These are phyloP conservation scores for Coranthus polyacanthus DNA, from an alignment of 2,797 vertebrate genomes.

Conservation along the genomic window DNA sequence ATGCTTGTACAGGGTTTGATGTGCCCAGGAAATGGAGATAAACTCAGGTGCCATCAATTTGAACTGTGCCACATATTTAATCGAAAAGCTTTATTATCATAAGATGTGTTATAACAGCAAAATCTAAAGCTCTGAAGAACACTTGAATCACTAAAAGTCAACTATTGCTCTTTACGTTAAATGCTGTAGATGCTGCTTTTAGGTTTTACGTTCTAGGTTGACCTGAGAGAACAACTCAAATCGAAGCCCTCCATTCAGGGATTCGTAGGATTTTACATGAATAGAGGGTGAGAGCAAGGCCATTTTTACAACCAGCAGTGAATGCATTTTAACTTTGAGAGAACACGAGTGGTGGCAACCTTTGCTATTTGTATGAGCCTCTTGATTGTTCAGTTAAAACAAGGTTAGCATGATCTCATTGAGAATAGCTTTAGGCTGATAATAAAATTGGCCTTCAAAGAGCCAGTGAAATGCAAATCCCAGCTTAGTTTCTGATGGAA, in stretches of 20 bases:
- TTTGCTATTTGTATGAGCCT: not conserved
- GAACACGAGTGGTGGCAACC: not conserved
- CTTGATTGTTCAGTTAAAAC: slow-evolving; percentile 14
- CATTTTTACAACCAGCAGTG: not conserved
- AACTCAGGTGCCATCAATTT: not conserved
- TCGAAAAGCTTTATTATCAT: too few species aligned
- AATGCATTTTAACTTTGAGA: not conserved
- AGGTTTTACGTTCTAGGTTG: not conserved
- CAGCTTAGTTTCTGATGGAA: slow-evolving; percentile 1
- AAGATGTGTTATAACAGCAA: too few species aligned
- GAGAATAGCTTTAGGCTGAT: not conserved
- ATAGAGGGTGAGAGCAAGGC: not conserved
- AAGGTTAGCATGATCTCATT: not conserved
- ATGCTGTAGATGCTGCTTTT: not conserved
- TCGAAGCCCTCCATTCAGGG: not conserved
- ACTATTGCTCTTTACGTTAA: not conserved
- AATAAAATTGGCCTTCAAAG: slow-evolving; percentile 27
- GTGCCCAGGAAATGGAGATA: too few species aligned
- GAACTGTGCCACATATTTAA: not conserved
- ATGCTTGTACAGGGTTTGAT: too few species aligned
- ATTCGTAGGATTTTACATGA: not conserved
- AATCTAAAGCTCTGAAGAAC: not conserved
- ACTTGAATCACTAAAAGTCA: not conserved
- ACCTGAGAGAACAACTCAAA: not conserved
- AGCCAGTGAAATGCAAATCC: not conserved